Base-by-base conservation (phyloP, 2,113 vertebrate genomes). In the Platanista minor region DNA sequence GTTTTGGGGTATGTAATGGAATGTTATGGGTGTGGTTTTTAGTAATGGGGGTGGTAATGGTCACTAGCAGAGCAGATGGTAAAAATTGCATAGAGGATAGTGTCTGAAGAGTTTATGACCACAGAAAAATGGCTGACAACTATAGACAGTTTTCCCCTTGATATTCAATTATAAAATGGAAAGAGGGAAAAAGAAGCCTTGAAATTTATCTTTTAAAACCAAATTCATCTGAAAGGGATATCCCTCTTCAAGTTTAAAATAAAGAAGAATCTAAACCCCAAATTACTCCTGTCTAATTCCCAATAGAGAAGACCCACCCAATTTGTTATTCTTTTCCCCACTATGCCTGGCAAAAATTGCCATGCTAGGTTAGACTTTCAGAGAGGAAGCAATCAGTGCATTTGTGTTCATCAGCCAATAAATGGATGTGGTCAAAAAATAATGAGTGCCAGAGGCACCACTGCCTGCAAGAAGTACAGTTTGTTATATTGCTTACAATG, bases 401-500 rank as follows among this genome's bases (percentile, higher is more conserved):
- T 96, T 98, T 98, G 98, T 98, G 98, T 97, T 98, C 92, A 98
- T 98, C 98, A 98, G 98, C 98, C 98, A 98, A 97, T 98, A 96
- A 93, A 97, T 87, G 92, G 96, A 94, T 97, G 98, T 98, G 98
- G 98, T 98, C 96, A 97, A 95, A 95, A 98, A 98, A 97, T 96
- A 88, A 97, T 96, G 96, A 36, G 98, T 98, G 98, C 98, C 98
- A 12, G 84, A 46, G 98, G 98, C 98, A 98, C 98, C 72, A 89
- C 97, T 67, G 99, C 98, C 98, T 98, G 98, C 98, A 98, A 98
- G 98, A 98, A 99, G 98, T 98, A 98, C 99, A 99, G 99, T 99
- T 98, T 99, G 99, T 99, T 98, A 98, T 98, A 98, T 99, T 99
- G 98, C 99, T 99, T 99, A 99, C 99, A 99, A 99, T 99, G 98